A percentile compares a stretch with the other conserved stretches of the same genome.
Conservation (phyloP, 2,888 invertebrate genomes). For the Teleogryllus oceanicus region DNA sequence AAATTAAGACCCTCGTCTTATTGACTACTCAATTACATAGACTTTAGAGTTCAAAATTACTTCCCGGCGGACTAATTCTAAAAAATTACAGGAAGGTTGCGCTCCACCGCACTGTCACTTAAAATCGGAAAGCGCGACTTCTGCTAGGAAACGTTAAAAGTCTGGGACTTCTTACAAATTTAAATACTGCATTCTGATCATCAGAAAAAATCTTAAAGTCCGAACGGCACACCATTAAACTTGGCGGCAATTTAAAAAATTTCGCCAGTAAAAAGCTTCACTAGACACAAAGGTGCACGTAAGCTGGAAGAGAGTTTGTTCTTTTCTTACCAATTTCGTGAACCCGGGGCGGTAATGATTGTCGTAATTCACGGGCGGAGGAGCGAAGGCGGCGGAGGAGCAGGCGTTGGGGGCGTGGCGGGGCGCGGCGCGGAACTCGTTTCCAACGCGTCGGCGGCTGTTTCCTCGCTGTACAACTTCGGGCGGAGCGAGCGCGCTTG, state of each 20-base stretch:
- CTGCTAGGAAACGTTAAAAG: neutral
- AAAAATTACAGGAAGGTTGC: neutral
- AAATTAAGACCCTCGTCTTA: neutral
- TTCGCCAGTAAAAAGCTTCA: neutral
- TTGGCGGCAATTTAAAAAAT: neutral
- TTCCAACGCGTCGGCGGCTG: too few relatives aligned
- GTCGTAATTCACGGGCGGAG: neutral
- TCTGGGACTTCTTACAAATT: neutral
- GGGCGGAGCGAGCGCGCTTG: too few relatives aligned
- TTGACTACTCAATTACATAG: constrained; percentile 1
- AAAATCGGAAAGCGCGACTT: neutral
- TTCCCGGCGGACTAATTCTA: neutral
- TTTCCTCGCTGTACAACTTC: too few relatives aligned
- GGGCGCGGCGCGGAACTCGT: neutral
- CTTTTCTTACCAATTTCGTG: neutral
- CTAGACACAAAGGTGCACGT: neutral
- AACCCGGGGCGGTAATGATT: neutral
- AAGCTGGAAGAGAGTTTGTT: neutral
- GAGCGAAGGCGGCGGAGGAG: neutral
- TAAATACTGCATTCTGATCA: neutral
- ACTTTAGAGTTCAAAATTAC: neutral
- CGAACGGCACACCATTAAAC: neutral
- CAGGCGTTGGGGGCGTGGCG: neutral
- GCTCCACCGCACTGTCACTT: neutral
- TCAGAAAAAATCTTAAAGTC: neutral